phyloP scores from a whole-genome alignment of 1,140 invertebrate genomes.

The Heliconius hermathena region DNA sequence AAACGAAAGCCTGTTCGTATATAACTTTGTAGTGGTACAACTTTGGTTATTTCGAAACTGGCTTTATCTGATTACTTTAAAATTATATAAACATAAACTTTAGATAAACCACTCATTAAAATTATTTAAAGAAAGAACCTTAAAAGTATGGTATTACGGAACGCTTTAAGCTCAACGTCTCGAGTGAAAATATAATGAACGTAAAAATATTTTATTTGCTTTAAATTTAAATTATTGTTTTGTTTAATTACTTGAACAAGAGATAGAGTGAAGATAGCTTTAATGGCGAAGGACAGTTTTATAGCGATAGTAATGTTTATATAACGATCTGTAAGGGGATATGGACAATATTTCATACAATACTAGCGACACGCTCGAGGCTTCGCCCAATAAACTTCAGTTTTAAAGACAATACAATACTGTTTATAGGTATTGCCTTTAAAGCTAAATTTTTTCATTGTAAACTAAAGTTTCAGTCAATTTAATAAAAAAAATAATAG shows the following conservation, averaged over 20 bases:
- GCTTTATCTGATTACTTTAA: constrained; percentile 20
- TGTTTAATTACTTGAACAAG: constrained; percentile 1
- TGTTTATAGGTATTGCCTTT: too few species aligned
- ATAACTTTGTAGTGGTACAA: constrained; percentile 14
- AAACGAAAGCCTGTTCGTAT: constrained; percentile 13
- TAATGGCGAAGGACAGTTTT: constrained; percentile 5
- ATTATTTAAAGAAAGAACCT: constrained; percentile 3
- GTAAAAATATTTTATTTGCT: not conserved
- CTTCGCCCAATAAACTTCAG: too few species aligned
- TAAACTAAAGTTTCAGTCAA: too few species aligned
- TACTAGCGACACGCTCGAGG: too few species aligned
- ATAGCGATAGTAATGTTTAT: not conserved
- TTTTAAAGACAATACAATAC: too few species aligned
- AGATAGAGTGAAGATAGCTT: not conserved
- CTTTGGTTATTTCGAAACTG: constrained; percentile 17
- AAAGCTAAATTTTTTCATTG: too few species aligned
- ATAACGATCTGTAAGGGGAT: not conserved
- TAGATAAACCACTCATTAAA: constrained; percentile 4
- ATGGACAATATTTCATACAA: not conserved
- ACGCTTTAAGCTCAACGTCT: not conserved
- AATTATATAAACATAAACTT: constrained; percentile 19
- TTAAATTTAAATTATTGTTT: constrained; percentile 10
- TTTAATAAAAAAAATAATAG: too few species aligned
- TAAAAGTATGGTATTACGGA: not conserved
- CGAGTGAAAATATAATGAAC: not conserved